These are phyloP conservation scores for Pemphigus obesinymphae DNA, from an alignment of 1,140 invertebrate species.

Conservation along the genomic window DNA sequence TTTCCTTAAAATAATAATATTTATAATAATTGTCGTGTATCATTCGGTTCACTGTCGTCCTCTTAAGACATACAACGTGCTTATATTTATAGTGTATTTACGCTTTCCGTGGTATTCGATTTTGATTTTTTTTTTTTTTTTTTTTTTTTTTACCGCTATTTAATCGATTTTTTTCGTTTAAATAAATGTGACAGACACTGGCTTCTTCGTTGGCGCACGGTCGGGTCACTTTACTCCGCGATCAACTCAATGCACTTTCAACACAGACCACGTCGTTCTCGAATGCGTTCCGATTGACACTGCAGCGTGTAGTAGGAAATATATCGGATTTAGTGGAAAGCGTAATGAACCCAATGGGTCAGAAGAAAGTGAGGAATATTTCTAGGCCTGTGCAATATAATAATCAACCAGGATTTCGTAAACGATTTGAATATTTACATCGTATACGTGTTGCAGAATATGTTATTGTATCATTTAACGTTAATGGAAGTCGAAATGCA, in stretches of 20 bases:
- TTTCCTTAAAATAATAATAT: too few species aligned
- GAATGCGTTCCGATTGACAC: neutral
- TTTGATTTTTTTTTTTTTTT: too few species aligned
- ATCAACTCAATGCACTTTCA: slow-evolving; percentile 2
- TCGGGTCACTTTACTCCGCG: neutral
- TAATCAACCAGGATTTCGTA: neutral
- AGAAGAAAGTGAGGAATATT: slow-evolving; percentile 16
- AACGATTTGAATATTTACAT: too few species aligned
- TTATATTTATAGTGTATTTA: too few species aligned
- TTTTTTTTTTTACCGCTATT: too few species aligned
- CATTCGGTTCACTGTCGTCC: too few species aligned
- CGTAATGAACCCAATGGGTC: neutral
- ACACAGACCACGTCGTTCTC: neutral
- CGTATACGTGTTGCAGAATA: neutral
- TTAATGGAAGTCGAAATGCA: slow-evolving; percentile 34
- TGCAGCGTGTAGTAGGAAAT: neutral
- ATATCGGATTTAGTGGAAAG: slow-evolving; percentile 4
- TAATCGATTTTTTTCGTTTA: too few species aligned
- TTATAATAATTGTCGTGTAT: too few species aligned
- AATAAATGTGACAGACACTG: neutral
- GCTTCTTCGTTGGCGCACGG: slow-evolving; percentile 7
- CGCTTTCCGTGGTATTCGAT: too few species aligned
- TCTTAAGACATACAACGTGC: too few species aligned
- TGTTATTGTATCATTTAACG: slow-evolving; percentile 10
- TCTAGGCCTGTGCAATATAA: neutral